Percentiles rank a stretch among this genome's conserved stretches.
Conservation (phyloP, 1,140 invertebrate genomes). For the Achroia grisella region DNA sequence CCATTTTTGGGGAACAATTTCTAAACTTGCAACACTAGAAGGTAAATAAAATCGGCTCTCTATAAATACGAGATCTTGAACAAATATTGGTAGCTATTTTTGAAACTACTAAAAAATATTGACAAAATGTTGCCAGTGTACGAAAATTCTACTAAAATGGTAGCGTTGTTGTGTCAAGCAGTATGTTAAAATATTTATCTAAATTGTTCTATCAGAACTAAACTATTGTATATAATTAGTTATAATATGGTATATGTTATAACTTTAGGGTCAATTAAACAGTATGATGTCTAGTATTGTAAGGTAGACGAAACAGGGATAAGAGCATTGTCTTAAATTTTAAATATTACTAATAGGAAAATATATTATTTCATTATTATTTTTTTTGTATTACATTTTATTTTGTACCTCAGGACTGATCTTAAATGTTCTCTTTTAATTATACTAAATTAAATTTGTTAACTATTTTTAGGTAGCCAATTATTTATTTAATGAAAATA, state of each 20-base stretch:
- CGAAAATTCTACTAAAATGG: neutral
- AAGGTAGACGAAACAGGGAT: neutral
- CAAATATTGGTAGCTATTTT: too few species aligned
- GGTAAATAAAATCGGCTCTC: too few species aligned
- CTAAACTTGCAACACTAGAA: neutral
- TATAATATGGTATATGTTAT: neutral
- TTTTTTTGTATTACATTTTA: too few species aligned
- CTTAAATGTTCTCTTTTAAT: too few species aligned
- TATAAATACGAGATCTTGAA: too few species aligned
- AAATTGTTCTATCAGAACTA: conserved; percentile 1
- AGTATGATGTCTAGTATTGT: neutral
- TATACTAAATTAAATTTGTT: too few species aligned
- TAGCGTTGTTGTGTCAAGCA: neutral
- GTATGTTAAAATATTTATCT: conserved; percentile 1
- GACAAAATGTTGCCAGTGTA: neutral
- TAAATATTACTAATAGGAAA: too few species aligned
- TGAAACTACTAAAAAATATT: too few species aligned
- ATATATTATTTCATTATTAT: too few species aligned
- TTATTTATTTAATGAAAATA: too few species aligned
- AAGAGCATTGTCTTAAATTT: neutral
- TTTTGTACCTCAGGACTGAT: too few species aligned
- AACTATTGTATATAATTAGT: conserved; percentile 1
- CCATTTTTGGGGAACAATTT: neutral
- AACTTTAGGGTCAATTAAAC: conserved; percentile 1
- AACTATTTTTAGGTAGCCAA: too few species aligned